phyloP scores from a whole-genome alignment of 92 coral and sea anemone species.

The Virgularia gustaviana region DNA sequence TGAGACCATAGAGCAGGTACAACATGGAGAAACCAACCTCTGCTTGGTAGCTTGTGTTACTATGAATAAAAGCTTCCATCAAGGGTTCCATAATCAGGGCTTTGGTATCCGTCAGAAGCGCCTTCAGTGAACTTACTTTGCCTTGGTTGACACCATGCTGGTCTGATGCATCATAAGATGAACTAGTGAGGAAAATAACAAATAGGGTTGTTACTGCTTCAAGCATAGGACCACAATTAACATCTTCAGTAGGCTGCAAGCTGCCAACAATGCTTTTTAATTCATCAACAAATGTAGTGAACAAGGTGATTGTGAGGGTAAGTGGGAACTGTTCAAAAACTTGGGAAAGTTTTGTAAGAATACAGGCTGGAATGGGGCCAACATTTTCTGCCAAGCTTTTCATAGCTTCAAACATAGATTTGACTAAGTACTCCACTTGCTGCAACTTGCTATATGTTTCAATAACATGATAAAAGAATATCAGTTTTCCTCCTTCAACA shows the following conservation, averaged over 20 bases:
- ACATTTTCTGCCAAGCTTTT: not conserved
- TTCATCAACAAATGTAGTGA: not conserved
- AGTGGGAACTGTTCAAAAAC: slow-evolving; percentile 17
- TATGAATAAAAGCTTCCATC: slow-evolving; percentile 5
- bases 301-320: slow-evolving; percentile 3
- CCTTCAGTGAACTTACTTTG: slow-evolving; percentile 11
- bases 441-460: slow-evolving; percentile 31
- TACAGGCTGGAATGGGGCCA: slow-evolving; percentile 7
- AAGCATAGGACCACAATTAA: not conserved
- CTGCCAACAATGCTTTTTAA: not conserved
- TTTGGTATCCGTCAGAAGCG: not conserved
- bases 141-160: slow-evolving; percentile 20
- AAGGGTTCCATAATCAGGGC: slow-evolving; percentile 1
- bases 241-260: not conserved
- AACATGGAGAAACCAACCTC: slow-evolving; percentile 13
- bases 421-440: slow-evolving; percentile 14
- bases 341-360: slow-evolving; percentile 10
- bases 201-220: slow-evolving; percentile 19
- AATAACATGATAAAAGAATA: not conserved
- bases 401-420: not conserved
- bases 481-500: not conserved
- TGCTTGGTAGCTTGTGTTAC: slow-evolving; percentile 4
- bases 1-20: slow-evolving; percentile 16
- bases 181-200: slow-evolving; percentile 8
- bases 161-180: slow-evolving; percentile 26